Conservation (phyloP, 2,797 vertebrate genomes). For the Esox masquinongy region DNA sequence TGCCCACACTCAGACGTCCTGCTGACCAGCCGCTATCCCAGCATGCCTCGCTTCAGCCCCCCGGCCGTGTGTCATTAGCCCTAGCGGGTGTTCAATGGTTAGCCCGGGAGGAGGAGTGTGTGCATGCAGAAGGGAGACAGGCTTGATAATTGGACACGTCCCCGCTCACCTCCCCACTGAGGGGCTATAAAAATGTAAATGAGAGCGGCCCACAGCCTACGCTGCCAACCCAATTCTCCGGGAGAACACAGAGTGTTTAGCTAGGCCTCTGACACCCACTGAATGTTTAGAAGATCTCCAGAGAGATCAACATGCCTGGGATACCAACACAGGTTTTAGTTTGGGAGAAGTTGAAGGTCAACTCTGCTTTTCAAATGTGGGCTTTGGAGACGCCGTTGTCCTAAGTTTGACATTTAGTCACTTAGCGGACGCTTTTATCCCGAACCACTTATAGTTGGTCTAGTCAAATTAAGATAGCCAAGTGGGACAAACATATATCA, state of each 20-base stretch:
- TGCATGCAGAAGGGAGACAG: constrained; percentile 54
- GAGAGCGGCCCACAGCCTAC: constrained; percentile 50
- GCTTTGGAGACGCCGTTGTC: not conserved
- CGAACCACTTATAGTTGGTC: not conserved
- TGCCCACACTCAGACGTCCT: constrained; percentile 2
- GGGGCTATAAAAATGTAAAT: constrained; percentile 81
- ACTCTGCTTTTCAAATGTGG: constrained; percentile 12
- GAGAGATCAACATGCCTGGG: constrained; percentile 47
- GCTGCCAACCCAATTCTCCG: constrained; percentile 48
- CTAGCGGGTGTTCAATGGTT: constrained; percentile 6
- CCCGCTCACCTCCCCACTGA: constrained; percentile 54
- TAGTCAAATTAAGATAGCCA: not conserved
- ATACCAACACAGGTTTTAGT: constrained; percentile 24
- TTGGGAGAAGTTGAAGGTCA: constrained; percentile 32
- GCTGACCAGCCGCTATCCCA: not conserved
- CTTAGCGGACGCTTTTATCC: not conserved
- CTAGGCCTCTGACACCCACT: constrained; percentile 41
- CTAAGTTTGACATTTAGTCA: not conserved
- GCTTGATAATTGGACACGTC: constrained; percentile 77
- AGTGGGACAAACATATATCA: not conserved
- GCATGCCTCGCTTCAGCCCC: constrained; percentile 5
- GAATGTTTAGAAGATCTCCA: constrained; percentile 48
- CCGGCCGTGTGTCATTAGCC: not conserved
- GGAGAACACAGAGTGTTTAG: constrained; percentile 36
- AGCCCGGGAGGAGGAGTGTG: constrained; percentile 30